A percentile compares a stretch with the other conserved stretches of the same genome.
phyloP scores from a whole-genome alignment of 2,797 vertebrate species.

The Acanthurus lineatus region DNA sequence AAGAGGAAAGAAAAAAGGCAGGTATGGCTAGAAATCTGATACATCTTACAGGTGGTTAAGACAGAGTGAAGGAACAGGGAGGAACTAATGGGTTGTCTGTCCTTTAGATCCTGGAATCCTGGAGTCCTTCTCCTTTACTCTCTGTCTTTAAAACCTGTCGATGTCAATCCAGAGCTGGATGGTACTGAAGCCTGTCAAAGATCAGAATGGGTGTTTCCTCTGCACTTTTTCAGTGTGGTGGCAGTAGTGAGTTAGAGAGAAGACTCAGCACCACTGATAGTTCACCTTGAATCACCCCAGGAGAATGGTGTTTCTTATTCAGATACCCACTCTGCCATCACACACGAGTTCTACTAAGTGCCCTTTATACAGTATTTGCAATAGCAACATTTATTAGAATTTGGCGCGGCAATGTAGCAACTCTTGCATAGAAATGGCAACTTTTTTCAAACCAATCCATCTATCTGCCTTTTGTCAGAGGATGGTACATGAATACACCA shows the following conservation, averaged over 20 bases:
- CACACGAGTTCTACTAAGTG: background rate
- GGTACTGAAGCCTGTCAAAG: background rate
- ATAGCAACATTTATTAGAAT: background rate
- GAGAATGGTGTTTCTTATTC: conserved; percentile 7
- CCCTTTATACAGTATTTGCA: conserved; percentile 7
- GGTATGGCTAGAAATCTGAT: background rate
- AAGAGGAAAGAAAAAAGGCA: background rate
- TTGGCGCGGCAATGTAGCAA: background rate
- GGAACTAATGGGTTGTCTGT: background rate
- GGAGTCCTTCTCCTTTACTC: background rate
- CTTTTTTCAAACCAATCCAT: too few species aligned
- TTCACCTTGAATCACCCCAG: conserved; percentile 9
- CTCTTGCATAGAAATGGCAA: background rate
- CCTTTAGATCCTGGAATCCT: background rate
- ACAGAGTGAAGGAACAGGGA: background rate
- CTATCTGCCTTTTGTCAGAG: background rate
- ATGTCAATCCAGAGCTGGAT: background rate
- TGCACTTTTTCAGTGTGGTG: background rate
- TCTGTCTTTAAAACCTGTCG: background rate
- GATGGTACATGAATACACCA: too few species aligned
- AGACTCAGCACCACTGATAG: background rate
- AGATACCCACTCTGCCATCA: background rate
- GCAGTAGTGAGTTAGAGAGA: background rate
- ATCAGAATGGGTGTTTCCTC: background rate
- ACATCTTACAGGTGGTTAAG: background rate